phyloP scores from a whole-genome alignment of 1,140 invertebrate species.

The Drosophila burlai region DNA sequence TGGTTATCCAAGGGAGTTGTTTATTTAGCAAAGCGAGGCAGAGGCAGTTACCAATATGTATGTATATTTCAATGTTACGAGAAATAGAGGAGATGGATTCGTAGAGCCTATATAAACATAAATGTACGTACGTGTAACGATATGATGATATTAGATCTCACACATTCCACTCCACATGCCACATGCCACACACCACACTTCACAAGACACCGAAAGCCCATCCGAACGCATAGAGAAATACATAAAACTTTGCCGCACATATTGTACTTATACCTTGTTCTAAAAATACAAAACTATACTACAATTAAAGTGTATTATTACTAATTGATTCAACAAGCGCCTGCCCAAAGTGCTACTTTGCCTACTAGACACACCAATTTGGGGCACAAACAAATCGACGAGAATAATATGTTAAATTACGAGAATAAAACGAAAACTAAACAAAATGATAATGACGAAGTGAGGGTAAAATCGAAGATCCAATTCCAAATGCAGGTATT shows the following conservation, averaged over 20 bases:
- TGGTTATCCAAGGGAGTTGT: constrained; percentile 53
- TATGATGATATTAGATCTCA: constrained; percentile 60
- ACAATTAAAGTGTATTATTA: constrained; percentile 70
- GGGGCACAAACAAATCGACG: constrained; percentile 46
- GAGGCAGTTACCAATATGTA: constrained; percentile 48
- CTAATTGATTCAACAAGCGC: constrained; percentile 71
- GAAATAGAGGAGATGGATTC: constrained; percentile 42
- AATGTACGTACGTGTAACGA: constrained; percentile 49
- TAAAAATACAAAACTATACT: constrained; percentile 47
- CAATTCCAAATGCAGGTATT: constrained; percentile 71
- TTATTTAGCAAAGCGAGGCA: constrained; percentile 46
- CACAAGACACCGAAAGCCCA: constrained; percentile 1
- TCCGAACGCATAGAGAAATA: constrained; percentile 21
- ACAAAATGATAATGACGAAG: constrained; percentile 9
- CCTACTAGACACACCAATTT: constrained; percentile 25
- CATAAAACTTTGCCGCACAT: constrained; percentile 46
- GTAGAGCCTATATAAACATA: constrained; percentile 52
- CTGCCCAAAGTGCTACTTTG: constrained; percentile 76
- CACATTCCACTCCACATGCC: constrained; percentile 24
- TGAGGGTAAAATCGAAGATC: constrained; percentile 15
- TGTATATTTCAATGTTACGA: constrained; percentile 78
- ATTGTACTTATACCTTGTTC: constrained; percentile 61
- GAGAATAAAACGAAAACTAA: constrained; percentile 8
- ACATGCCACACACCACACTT: constrained; percentile 8
- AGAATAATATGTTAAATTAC: constrained; percentile 20